Evolutionary conservation across 1,140 invertebrate species (phyloP).

Genomic region (Macrosteles quadrilineatus): DNA sequence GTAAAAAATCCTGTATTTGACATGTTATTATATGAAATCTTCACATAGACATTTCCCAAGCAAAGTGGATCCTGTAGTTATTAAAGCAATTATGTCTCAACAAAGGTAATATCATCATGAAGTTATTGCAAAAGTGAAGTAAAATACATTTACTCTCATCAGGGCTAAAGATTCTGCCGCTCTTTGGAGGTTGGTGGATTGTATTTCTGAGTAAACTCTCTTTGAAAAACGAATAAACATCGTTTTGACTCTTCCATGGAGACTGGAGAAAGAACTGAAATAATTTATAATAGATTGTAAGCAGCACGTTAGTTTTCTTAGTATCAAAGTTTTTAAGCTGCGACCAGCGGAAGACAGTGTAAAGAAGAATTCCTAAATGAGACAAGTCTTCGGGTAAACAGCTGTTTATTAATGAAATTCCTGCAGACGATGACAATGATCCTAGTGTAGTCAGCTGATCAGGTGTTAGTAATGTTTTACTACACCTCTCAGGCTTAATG

Average conservation of each 20-base stretch:
- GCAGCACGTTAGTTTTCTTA: not conserved
- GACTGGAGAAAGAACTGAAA: not conserved
- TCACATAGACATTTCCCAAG: not conserved
- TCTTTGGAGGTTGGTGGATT: not conserved
- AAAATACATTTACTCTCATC: not conserved
- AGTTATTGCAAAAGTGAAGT: not conserved
- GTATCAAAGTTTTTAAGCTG: not conserved
- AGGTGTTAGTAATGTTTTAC: not conserved
- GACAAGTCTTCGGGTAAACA: not conserved
- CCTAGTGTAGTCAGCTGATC: not conserved
- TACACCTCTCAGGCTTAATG: not conserved
- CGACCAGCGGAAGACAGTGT: not conserved
- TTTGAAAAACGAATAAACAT: conserved; percentile 6
- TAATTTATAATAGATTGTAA: not conserved
- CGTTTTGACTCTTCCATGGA: not conserved
- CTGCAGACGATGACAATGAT: not conserved
- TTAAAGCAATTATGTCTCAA: not conserved
- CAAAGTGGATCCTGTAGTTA: not conserved
- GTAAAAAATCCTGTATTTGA: no score
- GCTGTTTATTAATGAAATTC: not conserved
- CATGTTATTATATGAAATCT: no score
- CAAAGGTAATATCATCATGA: not conserved
- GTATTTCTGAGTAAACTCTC: not conserved
- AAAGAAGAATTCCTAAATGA: not conserved
- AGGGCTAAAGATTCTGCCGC: not conserved